Evolutionary conservation across 2,113 vertebrate genomes (phyloP), one percentile per base, ranked within the genome.

Genomic region (Dryoscopus gambensis): DNA sequence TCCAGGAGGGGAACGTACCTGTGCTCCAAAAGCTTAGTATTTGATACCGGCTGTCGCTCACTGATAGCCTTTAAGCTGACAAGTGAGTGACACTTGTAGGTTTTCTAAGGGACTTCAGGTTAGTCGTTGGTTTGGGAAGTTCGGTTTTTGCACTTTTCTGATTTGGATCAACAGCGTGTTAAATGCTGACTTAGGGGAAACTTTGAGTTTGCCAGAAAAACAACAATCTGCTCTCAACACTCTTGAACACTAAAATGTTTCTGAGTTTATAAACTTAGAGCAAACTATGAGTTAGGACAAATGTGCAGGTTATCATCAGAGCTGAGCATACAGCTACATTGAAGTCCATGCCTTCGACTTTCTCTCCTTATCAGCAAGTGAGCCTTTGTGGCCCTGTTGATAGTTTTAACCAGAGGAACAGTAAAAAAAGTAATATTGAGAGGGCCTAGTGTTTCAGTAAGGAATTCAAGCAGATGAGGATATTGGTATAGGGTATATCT

Each of bases 201-300:
- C 42, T 75, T 68, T 47, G 56, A 77, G 49, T 76, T 95, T 64
- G 10, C 15, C 62, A 52, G 56, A 27, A 88, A 35, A 7, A 20
- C 17, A 50, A 17, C 5, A 0, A 11, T 60, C 50, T 74, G 35
- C 15, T 79, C 11, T 1, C 18, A 0, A 33, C 52, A 9, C 13
- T 63, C 35, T n/a, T 33, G 21, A 62, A 53, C 42, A 21, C 28
- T 44, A 50, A 85, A 67, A 16, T 2, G 11, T 15, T 74, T 57
- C 39, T 25, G 35, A 77, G 28, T 55, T 70, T 60, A 24, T 27
- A 59, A 81, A 78, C 63, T 63, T 74, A 7, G 0, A 30, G 55
- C 8, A 35, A 74, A 15, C 75, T 46, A 1, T 2, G 10, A 42
- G 50, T 55, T 70, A 0, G 0, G 50, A 7, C 0, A 6, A 56